Evolutionary conservation across 2,888 invertebrate genomes (phyloP).

Genomic region (Pherbina coryleti): DNA sequence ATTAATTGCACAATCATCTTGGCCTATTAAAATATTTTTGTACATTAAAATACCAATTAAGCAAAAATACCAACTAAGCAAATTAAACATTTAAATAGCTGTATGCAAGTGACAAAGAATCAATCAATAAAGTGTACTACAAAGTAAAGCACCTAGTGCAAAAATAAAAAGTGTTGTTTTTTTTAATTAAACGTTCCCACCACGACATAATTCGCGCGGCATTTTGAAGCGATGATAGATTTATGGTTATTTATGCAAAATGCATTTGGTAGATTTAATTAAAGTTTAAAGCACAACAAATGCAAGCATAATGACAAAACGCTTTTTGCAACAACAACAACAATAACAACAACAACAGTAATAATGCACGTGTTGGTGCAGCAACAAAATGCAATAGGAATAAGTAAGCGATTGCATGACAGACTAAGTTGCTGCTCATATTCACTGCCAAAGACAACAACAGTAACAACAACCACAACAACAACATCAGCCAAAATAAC

Average conservation of each 20-base stretch:
- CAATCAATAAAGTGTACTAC: too few relatives aligned
- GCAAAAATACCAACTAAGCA: too few relatives aligned
- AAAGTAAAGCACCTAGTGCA: too few relatives aligned
- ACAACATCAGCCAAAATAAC: background rate
- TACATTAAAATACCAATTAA: too few relatives aligned
- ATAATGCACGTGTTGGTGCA: slow-evolving; percentile 22
- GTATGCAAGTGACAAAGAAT: too few relatives aligned
- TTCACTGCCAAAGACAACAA: background rate
- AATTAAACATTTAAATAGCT: too few relatives aligned
- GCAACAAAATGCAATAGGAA: background rate
- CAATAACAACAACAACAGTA: background rate
- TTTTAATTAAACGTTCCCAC: too few relatives aligned
- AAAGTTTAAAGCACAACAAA: slow-evolving; percentile 32
- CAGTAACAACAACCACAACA: background rate
- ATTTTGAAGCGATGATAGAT: slow-evolving; percentile 42
- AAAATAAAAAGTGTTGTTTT: too few relatives aligned
- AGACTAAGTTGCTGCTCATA: background rate
- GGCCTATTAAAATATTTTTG: too few relatives aligned
- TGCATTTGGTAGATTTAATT: slow-evolving; percentile 45
- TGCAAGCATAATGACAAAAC: background rate
- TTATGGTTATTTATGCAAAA: slow-evolving; percentile 47
- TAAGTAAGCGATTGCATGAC: background rate
- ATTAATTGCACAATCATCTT: too few relatives aligned
- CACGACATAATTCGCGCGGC: too few relatives aligned
- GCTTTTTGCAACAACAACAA: background rate